phyloP scores from a whole-genome alignment of 2,888 invertebrate species.

The Artemia sinica region DNA sequence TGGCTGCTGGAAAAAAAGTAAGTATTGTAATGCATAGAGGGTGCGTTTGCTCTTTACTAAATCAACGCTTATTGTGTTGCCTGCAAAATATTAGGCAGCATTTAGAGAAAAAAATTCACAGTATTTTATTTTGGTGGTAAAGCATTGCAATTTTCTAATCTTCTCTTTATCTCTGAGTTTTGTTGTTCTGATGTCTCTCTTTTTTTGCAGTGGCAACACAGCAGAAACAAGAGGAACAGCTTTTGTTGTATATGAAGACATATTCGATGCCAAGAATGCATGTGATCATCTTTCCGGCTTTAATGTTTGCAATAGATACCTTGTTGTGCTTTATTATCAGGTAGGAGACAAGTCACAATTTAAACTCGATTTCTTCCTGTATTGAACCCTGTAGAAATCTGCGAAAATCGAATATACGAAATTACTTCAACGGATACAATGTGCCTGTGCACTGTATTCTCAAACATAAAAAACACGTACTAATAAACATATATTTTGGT shows the following conservation, averaged over 20 bases:
- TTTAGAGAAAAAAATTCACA: too few species aligned
- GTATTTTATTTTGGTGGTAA: too few species aligned
- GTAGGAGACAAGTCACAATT: constrained; percentile 28
- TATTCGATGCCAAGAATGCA: constrained; percentile 99
- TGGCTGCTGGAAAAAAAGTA: too few species aligned
- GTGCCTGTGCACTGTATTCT: background rate
- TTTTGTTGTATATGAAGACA: constrained; percentile 98
- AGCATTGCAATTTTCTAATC: too few species aligned
- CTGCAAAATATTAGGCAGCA: too few species aligned
- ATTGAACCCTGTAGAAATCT: background rate
- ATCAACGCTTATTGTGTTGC: too few species aligned
- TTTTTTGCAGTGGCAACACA: constrained; percentile 66
- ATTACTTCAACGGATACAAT: background rate
- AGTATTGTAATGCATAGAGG: too few species aligned
- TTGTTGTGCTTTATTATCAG: constrained; percentile 97
- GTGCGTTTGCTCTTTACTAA: too few species aligned
- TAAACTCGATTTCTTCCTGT: constrained; percentile 12
- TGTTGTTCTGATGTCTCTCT: constrained; percentile 18
- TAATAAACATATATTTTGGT: too few species aligned
- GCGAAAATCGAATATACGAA: background rate
- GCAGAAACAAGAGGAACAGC: constrained; percentile 96
- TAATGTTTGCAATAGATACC: constrained; percentile 93
- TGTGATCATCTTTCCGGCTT: constrained; percentile 98
- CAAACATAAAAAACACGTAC: too few species aligned
- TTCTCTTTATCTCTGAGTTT: too few species aligned